Base-by-base conservation (phyloP, 2,888 invertebrate genomes). In the Cataglyphis cursor region DNA sequence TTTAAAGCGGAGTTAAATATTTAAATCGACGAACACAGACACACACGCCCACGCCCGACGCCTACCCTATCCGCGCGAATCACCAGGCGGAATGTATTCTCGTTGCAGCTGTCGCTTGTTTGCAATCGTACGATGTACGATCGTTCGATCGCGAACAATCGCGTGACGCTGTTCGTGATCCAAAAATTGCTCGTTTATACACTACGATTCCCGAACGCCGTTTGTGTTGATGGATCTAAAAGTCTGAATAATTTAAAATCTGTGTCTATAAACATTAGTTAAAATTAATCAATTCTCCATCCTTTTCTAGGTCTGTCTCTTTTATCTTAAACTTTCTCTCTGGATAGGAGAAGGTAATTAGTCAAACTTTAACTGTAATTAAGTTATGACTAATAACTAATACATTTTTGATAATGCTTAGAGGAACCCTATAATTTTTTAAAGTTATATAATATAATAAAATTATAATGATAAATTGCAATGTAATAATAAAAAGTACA, bases 1-100 rank as follows among this genome's bases (percentile, higher is more conserved):
- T 85, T 89, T 81, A 83, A 76, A 86, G 41, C 87, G 24, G 70
- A 85, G 81, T 90, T 87, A 90, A 89, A 87, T 90, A 86, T 90
- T 90, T 86, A 89, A 90, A 90, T 86, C 83, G 72, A 21, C 57
- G 78, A 74, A 88, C 84, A 85, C 82, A 61, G 24, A 66, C 81
- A 80, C 83, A 84, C 83, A 68, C 83, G 85, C 90, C 90, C 84
- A 90, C 90, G 86, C 83, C 12, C 24, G 57, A 82, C 86, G 89
- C 89, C 87, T 84, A 88, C 85, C 83, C 78, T 51, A 18, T 31
- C 28, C 15, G 35, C 35, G 74, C 38, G 51, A 31, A 64, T 72
- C 70, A 57, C 73, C 75, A 51, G 57, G 48, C 64, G 41, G 61
- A 76, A 81, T 85, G 85, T 85, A 78, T 82, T 81, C 75, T 64